Evolutionary conservation across 2,888 invertebrate species (phyloP).

Genomic region (Lamellibrachia columna): DNA sequence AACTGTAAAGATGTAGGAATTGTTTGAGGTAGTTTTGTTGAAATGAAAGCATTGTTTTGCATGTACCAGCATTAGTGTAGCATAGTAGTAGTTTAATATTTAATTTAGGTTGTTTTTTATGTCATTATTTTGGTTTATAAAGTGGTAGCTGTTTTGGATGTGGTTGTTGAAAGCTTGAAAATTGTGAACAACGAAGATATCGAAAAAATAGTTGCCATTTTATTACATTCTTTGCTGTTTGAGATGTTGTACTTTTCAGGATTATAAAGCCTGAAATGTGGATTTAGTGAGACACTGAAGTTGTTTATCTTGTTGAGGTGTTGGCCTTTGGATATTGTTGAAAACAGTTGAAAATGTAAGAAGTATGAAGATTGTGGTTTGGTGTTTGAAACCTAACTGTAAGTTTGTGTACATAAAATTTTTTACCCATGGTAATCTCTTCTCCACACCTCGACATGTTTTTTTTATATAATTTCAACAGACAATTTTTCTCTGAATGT

Average conservation of each 20-base stretch:
- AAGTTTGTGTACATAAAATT: background rate
- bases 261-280: background rate
- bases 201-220: background rate
- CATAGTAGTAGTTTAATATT: background rate
- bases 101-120: background rate
- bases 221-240: background rate
- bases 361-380: background rate
- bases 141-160: background rate
- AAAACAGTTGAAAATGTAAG: background rate
- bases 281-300: background rate
- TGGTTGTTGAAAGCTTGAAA: background rate
- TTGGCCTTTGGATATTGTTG: background rate
- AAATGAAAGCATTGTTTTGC: background rate
- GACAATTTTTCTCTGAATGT: background rate
- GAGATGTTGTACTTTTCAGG: background rate
- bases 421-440: background rate
- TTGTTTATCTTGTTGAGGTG: background rate
- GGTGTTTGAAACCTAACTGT: background rate
- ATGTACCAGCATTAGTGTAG: background rate
- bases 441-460: background rate
- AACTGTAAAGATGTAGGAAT: background rate
- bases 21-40: background rate
- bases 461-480: background rate
- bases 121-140: background rate
- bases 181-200: background rate